Percentiles rank a stretch among this genome's conserved stretches.
Evolutionary conservation across 2,797 vertebrate genomes (phyloP).

Genomic region (Clamator glandarius): DNA sequence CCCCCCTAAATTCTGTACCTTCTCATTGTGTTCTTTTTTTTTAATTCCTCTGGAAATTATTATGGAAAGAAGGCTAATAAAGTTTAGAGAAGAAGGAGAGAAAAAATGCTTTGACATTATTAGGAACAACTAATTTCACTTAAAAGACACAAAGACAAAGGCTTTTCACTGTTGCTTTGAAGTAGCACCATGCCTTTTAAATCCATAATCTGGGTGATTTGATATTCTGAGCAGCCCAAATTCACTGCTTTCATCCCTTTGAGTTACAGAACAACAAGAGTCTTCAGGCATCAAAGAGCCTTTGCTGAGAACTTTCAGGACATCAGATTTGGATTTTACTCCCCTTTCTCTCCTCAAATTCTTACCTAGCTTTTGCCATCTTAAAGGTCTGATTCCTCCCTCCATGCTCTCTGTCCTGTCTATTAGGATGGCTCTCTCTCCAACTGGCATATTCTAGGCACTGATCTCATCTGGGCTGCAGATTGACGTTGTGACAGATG

Average conservation of each 20-base stretch:
- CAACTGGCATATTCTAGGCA: not conserved
- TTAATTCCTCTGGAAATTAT: not conserved
- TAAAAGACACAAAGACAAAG: not conserved
- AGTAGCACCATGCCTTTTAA: not conserved
- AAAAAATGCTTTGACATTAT: not conserved
- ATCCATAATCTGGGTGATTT: not conserved
- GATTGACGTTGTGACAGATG: not conserved
- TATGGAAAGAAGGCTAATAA: not conserved
- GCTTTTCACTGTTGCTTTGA: not conserved
- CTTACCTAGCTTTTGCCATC: not conserved
- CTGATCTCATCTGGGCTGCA: not conserved
- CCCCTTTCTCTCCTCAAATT: not conserved
- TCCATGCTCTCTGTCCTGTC: not conserved
- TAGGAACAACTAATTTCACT: not conserved
- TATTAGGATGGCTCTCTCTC: not conserved
- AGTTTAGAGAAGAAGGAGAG: not conserved
- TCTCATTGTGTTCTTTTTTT: not conserved
- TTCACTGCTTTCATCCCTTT: not conserved
- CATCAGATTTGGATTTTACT: not conserved
- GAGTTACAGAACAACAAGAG: not conserved
- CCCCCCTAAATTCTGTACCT: not conserved
- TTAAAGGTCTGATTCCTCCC: not conserved
- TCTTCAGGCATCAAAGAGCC: not conserved
- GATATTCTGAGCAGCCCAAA: not conserved
- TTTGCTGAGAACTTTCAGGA: not conserved